A percentile compares a stretch with the other conserved stretches of the same genome.
phyloP scores from a whole-genome alignment of 1,140 invertebrate genomes.

The Pseudomyrmex cubaensis region DNA sequence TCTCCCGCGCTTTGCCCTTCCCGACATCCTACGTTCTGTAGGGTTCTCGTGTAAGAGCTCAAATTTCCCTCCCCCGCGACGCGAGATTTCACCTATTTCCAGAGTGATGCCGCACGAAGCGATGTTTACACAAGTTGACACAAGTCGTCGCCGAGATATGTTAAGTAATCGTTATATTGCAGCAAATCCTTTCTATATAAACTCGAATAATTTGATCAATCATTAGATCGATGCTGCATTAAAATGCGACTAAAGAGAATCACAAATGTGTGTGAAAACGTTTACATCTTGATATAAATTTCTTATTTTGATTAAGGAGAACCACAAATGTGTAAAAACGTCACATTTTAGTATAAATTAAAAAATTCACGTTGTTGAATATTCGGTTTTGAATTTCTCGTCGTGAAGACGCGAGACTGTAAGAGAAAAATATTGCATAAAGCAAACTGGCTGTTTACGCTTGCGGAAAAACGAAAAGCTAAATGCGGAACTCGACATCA shows the following conservation, averaged over 20 bases:
- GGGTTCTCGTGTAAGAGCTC: slow-evolving; percentile 3
- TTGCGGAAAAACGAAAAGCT: background rate
- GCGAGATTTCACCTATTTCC: slow-evolving; percentile 25
- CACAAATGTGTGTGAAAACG: too few species aligned
- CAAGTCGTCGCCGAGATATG: slow-evolving; percentile 11
- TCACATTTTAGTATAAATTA: too few species aligned
- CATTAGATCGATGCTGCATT: too few species aligned
- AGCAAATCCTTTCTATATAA: too few species aligned
- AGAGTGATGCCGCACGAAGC: background rate
- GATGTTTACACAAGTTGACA: slow-evolving; percentile 35
- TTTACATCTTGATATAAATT: background rate
- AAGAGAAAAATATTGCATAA: background rate
- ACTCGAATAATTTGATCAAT: too few species aligned
- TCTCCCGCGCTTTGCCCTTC: background rate
- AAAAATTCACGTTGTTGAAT: too few species aligned
- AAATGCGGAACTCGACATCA: slow-evolving; percentile 14
- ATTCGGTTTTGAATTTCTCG: background rate
- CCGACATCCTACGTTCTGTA: background rate
- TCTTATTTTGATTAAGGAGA: background rate
- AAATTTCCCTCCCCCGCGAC: slow-evolving; percentile 2
- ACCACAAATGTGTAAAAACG: too few species aligned
- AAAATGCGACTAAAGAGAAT: too few species aligned
- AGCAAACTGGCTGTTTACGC: background rate
- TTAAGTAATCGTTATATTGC: background rate
- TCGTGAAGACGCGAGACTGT: background rate